A percentile compares a stretch with the other conserved stretches of the same genome.
Evolutionary conservation across 2,113 vertebrate species (phyloP).

Genomic region (Misgurnus mizolepis): DNA sequence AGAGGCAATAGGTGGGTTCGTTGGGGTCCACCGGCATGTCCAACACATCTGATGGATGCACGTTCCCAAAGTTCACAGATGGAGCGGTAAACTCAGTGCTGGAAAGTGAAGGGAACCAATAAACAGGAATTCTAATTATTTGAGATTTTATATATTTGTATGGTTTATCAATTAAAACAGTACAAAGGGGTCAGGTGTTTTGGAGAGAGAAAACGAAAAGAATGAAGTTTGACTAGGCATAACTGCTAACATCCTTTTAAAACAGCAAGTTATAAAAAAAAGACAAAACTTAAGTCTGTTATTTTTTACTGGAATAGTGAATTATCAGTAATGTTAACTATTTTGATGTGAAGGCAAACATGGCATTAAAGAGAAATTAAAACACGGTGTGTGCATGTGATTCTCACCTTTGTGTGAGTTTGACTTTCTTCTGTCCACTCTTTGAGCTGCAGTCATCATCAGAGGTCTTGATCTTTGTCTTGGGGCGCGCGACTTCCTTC

Average conservation of each 20-base stretch:
- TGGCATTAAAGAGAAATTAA: no score
- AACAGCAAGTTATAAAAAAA: no score
- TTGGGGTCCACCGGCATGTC: slow-evolving; percentile 92
- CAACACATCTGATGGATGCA: slow-evolving; percentile 87
- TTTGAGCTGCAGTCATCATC: slow-evolving; percentile 85
- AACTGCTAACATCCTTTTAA: neutral
- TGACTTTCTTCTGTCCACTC: slow-evolving; percentile 85
- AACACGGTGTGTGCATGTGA: neutral
- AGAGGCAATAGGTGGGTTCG: slow-evolving; percentile 89
- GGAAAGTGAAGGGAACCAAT: slow-evolving; percentile 50
- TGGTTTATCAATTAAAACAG: neutral
- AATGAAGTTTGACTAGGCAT: neutral
- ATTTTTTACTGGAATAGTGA: no score
- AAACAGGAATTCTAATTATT: no score
- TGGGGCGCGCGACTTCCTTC: slow-evolving; percentile 84
- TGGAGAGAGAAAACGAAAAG: neutral
- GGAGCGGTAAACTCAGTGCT: slow-evolving; percentile 84
- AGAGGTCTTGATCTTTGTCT: slow-evolving; percentile 86
- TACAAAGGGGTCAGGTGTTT: neutral
- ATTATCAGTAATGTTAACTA: neutral
- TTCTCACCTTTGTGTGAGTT: slow-evolving; percentile 81
- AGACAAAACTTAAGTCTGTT: no score
- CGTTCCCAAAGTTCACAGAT: slow-evolving; percentile 79
- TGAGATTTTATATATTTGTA: no score
- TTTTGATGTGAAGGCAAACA: neutral